Evolutionary conservation across 2,888 invertebrate species (phyloP).

Genomic region (Chymomyza fuscimana): DNA sequence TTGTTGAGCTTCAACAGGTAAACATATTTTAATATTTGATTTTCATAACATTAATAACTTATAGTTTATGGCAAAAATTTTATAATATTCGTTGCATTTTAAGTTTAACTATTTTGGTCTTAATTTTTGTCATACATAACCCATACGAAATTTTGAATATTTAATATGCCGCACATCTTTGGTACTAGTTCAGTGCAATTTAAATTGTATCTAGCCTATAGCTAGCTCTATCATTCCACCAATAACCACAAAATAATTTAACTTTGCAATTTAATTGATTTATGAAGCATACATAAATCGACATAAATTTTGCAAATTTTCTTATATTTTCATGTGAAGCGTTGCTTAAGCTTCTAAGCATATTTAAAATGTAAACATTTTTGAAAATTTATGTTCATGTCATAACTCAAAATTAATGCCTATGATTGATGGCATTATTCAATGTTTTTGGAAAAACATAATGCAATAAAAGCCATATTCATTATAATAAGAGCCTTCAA

Average conservation of each 20-base stretch:
- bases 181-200: no score
- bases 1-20: no score
- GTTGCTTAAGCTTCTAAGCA: background rate
- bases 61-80: no score
- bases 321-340: background rate
- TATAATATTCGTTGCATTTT: no score
- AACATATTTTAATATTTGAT: no score
- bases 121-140: no score
- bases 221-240: background rate
- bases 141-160: no score
- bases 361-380: background rate
- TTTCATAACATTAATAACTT: no score
- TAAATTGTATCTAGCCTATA: background rate
- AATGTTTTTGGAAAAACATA: constrained; percentile 1
- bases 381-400: background rate
- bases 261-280: background rate
- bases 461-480: background rate
- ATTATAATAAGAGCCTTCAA: background rate
- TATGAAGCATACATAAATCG: background rate
- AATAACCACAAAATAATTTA: background rate
- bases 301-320: background rate
- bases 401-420: constrained; percentile 20
- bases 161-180: no score
- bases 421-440: constrained; percentile 33
- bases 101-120: no score